Evolutionary conservation across 2,113 vertebrate species (phyloP).

Genomic region (Sitta europaea): DNA sequence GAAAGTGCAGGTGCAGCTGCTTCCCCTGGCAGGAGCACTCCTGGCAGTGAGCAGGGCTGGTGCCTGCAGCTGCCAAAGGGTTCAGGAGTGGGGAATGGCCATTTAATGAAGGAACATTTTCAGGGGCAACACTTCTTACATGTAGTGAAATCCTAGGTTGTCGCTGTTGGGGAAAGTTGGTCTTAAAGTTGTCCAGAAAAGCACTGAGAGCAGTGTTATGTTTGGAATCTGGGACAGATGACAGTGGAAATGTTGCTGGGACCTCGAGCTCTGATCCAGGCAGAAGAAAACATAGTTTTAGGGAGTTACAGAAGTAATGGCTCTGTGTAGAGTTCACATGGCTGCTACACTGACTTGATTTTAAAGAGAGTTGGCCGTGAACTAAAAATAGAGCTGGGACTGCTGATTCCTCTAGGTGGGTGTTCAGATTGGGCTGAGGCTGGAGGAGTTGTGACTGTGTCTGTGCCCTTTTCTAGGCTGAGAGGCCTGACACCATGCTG

Average conservation of each 20-base stretch:
- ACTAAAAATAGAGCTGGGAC: neutral
- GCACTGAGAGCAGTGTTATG: neutral
- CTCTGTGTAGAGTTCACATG: neutral
- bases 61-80: neutral
- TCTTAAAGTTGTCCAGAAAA: neutral
- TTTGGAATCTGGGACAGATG: neutral
- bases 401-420: neutral
- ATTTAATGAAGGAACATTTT: neutral
- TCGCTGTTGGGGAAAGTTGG: neutral
- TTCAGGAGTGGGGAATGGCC: neutral
- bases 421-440: neutral
- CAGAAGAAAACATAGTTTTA: neutral
- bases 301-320: neutral
- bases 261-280: neutral
- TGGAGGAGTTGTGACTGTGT: neutral
- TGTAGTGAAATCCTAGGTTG: accelerated
- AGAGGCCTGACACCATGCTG: constrained; percentile 94
- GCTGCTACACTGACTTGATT: neutral
- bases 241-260: neutral
- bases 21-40: neutral
- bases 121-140: neutral
- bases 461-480: constrained; percentile 76
- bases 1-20: constrained; percentile 90
- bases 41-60: accelerated
- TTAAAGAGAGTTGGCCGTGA: neutral